Base-by-base conservation (phyloP, 2,888 invertebrate genomes). In the Merodon equestris region DNA sequence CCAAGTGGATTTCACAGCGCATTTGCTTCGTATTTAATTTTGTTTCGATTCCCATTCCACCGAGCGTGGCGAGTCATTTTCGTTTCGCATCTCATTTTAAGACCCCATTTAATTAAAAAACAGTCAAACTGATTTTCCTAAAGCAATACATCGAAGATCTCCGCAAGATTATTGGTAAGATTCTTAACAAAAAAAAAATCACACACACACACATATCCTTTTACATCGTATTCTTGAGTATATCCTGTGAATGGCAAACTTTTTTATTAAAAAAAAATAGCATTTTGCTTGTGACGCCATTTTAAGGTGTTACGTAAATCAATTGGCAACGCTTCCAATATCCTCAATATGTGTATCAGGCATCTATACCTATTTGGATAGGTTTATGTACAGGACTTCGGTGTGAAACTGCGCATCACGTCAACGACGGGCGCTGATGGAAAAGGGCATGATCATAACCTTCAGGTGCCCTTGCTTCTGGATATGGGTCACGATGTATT, bases 131-230 rank as follows among this genome's bases (percentile, higher is more conserved):
- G 89, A 88, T 89, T 88, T 86, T 87, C 86, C 84, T 89, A 86
- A 88, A 85, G 89, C 89, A 89, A 86, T 89, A 89, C 86, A 87
- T 89, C 86, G 89, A 89, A 86, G 89, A 89, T 85, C 88, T 89
- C 88, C 89, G 89, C 86, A 88, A 88, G 86, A 87, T 89, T 83
- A 89, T 89, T 88, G 89, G 89, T 89, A 88, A 89, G 89, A 86
- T 60, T 57, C 50, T 57, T 48, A 53, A 34, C 47, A 36, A 63
- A 60, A 36, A 36, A 53, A 53, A 70, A 70, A 34, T 36, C 15
- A 34, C 53, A 34, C 42, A 45, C 48, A 36, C 18, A 15, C 67
- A n/a, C n/a, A n/a, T 44, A n/a, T 5, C 40, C 40, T 40, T 40
- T 40, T 40, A 4, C 27, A 44, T 61, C 36, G 50, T 54, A 53